Evolutionary conservation across 2,113 vertebrate species (phyloP), one percentile per base, ranked within the genome.

Genomic region (Climacteris rufus): DNA sequence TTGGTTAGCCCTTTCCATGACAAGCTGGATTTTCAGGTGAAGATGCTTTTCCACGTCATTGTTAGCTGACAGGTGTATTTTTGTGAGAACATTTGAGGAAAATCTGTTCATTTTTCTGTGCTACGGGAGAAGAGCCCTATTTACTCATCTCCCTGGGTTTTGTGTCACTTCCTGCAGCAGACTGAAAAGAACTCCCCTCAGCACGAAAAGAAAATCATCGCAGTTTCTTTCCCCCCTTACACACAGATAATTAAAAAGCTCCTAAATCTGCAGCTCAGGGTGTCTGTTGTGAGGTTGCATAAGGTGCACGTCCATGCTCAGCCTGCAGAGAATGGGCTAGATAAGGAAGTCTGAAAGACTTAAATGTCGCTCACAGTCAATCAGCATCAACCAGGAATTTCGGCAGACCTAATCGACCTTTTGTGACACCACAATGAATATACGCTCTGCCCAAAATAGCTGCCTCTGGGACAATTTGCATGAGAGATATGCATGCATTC

Each of bases 381-480:
- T 96, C 93, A 93, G 79, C 79, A 95, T 93, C 94, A 95, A 88
- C 64, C 68, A 94, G 76, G 64, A 96, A 90, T 94, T 96, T 92
- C 16, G 0, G 52, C 75, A 83, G 82, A 94, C 92, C 90, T 95
- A 96, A 93, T 94, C 71, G 88, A 95, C 95, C 93, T 94, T 95
- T 96, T 93, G 85, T 94, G 94, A 92, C 93, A 93, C 72, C 64
- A 96, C 94, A 96, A 88, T 95, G 93, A 93, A 86, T 86, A 77
- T 30, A 92, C 0, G 6, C 92, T 93, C 94, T 91, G 83, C 93
- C 94, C 83, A 93, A 91, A 96, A 96, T 96, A 96, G 94, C 94
- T 95, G 78, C 84, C 85, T 95, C 82, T 88, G 82, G 84, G 90
- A 85, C 93, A 96, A 96, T 97, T 97, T 96, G 88, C 94, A 93